phyloP scores from a whole-genome alignment of 2,113 vertebrate genomes.

The Sinocyclocheilus rhinocerous region DNA sequence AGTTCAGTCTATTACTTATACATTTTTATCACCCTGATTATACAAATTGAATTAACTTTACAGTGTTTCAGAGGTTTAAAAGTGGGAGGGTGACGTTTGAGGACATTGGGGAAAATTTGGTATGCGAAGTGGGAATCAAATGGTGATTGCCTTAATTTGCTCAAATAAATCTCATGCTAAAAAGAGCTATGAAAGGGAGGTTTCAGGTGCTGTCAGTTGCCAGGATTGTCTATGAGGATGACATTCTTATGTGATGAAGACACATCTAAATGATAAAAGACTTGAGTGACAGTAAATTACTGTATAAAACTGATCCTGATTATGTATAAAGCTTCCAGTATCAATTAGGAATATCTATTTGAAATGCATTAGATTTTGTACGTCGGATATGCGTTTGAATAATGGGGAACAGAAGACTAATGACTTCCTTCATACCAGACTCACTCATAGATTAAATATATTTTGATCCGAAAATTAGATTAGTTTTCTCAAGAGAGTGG shows the following conservation, averaged over 20 bases:
- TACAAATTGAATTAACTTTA: conserved; percentile 63
- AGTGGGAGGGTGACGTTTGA: conserved; percentile 14
- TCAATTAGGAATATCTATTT: conserved; percentile 60
- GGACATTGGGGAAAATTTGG: conserved; percentile 28
- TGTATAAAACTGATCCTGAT: conserved; percentile 34
- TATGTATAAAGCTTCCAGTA: conserved; percentile 24
- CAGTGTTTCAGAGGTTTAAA: background rate
- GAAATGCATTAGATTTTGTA: conserved; percentile 70
- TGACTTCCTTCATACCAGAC: conserved; percentile 35
- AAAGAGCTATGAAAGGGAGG: conserved; percentile 43
- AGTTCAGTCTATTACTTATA: conserved; percentile 63
- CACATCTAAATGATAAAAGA: conserved; percentile 1
- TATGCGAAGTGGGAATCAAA: conserved; percentile 41
- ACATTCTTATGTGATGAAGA: conserved; percentile 12
- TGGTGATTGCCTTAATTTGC: conserved; percentile 56
- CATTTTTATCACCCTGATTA: conserved; percentile 68
- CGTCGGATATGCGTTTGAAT: conserved; percentile 65
- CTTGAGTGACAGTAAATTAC: conserved; percentile 38
- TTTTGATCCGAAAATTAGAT: conserved; percentile 44
- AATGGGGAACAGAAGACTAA: conserved; percentile 50
- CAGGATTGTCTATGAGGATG: background rate
- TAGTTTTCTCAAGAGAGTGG: conserved; percentile 38
- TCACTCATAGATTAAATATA: conserved; percentile 39
- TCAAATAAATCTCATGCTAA: conserved; percentile 49
- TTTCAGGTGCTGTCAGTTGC: conserved; percentile 16